Evolutionary conservation across 2,797 vertebrate species (phyloP).

Genomic region (Cynopterus sphinx): DNA sequence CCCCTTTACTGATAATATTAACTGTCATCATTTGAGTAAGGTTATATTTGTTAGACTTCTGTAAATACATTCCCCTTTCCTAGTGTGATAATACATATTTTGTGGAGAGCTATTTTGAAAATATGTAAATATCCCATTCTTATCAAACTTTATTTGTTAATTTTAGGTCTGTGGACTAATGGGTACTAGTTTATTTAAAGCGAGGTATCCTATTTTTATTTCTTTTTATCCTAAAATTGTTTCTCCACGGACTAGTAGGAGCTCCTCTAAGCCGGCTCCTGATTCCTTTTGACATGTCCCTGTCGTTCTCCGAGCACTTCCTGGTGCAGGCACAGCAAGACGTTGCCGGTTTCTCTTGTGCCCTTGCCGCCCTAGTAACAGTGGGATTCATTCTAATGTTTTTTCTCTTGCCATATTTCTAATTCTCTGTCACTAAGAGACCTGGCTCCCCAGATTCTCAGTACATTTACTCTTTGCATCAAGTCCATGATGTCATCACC

Average conservation of each 20-base stretch:
- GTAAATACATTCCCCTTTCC: not conserved
- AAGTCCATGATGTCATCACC: not conserved
- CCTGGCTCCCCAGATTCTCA: not conserved
- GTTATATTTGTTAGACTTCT: not conserved
- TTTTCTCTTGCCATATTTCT: not conserved
- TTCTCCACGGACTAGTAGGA: not conserved
- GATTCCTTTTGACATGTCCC: not conserved
- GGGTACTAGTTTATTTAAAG: not conserved
- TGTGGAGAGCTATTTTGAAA: conserved; percentile 19
- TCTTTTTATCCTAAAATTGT: not conserved
- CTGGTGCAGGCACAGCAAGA: not conserved
- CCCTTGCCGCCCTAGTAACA: not conserved
- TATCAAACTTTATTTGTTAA: not conserved
- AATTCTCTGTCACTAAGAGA: not conserved
- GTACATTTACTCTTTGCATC: not conserved
- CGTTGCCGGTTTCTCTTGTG: not conserved
- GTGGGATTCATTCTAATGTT: not conserved
- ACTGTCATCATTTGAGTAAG: not conserved
- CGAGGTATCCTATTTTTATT: not conserved
- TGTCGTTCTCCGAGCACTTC: not conserved
- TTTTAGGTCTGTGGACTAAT: not conserved
- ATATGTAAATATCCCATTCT: not conserved
- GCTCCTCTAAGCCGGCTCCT: not conserved
- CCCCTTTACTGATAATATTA: not conserved
- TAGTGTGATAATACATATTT: not conserved